Evolutionary conservation across 2,113 vertebrate genomes (phyloP).

Genomic region (Progne subis): DNA sequence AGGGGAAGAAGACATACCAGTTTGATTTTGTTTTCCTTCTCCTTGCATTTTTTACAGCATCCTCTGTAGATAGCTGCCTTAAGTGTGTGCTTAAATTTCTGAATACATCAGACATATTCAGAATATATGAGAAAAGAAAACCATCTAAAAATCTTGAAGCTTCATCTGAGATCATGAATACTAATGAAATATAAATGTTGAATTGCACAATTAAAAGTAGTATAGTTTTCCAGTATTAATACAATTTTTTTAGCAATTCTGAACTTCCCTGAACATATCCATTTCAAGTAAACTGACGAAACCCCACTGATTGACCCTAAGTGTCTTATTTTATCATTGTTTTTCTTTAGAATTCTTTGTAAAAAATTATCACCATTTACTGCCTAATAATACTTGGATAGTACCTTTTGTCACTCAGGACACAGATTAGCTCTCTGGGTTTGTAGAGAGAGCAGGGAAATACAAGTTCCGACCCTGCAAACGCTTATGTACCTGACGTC

Average conservation of each 20-base stretch:
- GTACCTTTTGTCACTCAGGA: not conserved
- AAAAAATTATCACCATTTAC: not conserved
- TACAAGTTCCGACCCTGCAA: not conserved
- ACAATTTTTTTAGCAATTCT: not conserved
- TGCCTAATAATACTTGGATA: not conserved
- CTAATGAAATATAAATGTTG: not conserved
- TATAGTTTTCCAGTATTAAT: not conserved
- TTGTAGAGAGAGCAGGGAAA: not conserved
- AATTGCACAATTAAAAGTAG: not conserved
- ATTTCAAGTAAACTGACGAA: not conserved
- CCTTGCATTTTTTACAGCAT: not conserved
- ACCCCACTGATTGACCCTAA: not conserved
- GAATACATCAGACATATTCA: not conserved
- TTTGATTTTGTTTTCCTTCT: not conserved
- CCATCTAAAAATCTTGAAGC: not conserved
- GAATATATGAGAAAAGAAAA: not conserved
- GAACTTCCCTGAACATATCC: rapidly evolving
- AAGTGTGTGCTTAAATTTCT: not conserved
- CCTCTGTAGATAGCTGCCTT: not conserved
- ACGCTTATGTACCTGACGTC: not conserved
- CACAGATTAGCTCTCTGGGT: not conserved
- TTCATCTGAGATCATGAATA: not conserved
- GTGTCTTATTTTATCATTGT: not conserved
- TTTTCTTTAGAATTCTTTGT: not conserved
- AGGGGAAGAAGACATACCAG: not conserved